These are phyloP conservation scores for Melanocharis versteri DNA, from an alignment of 2,113 vertebrate species.

Conservation along the genomic window DNA sequence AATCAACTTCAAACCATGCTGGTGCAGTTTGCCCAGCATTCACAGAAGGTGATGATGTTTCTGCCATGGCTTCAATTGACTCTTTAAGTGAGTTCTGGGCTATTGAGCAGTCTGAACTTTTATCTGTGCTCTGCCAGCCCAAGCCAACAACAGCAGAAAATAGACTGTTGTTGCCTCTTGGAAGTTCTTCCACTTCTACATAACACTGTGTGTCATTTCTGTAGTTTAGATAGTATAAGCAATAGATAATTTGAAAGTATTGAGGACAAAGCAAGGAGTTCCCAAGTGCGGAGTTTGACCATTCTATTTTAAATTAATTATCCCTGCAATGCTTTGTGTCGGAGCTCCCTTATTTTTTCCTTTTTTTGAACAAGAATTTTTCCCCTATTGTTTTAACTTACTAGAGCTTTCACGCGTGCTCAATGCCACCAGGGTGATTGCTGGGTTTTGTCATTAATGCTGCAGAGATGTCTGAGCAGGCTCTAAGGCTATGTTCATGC, in stretches of 20 bases:
- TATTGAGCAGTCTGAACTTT: not conserved
- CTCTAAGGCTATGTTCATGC: conserved; percentile 5
- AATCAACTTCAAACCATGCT: not conserved
- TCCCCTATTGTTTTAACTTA: not conserved
- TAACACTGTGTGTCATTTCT: not conserved
- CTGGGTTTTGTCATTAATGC: conserved; percentile 15
- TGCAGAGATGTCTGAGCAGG: not conserved
- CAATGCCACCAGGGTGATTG: not conserved
- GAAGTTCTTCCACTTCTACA: not conserved
- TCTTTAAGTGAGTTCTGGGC: conserved; percentile 9
- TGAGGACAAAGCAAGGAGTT: not conserved
- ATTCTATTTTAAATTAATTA: not conserved
- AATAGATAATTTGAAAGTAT: not conserved
- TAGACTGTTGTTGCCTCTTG: not conserved
- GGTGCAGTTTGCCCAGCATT: not conserved
- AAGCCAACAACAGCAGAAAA: not conserved
- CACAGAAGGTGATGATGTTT: not conserved
- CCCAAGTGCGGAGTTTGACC: not conserved
- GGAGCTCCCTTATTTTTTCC: not conserved
- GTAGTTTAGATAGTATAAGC: not conserved
- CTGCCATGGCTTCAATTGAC: conserved; percentile 30
- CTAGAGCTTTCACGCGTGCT: not conserved
- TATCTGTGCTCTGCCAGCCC: not conserved
- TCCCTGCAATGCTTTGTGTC: not conserved
- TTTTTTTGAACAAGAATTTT: not conserved